Conservation (phyloP, 2,888 invertebrate genomes). For the Pomacea canaliculata region DNA sequence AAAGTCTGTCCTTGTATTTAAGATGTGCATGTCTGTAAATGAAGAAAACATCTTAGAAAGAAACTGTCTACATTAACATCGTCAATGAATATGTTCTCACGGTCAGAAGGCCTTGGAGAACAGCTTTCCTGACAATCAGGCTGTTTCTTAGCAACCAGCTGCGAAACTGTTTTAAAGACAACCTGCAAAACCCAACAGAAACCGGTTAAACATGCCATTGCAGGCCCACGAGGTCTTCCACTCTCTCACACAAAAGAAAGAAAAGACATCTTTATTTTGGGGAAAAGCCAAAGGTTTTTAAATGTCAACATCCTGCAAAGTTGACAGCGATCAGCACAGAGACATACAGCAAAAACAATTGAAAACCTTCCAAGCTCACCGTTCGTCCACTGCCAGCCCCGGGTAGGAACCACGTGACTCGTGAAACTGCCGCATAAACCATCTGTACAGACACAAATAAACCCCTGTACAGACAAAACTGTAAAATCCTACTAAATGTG, state of each 20-base stretch:
- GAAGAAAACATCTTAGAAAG: too few species aligned
- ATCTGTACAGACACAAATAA: constrained; percentile 1
- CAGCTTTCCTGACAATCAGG: constrained; percentile 15
- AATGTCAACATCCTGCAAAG: too few species aligned
- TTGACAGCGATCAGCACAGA: too few species aligned
- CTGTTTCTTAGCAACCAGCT: constrained; percentile 20
- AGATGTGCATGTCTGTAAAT: too few species aligned
- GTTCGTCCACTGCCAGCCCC: background rate
- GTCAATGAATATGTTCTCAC: background rate
- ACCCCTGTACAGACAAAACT: too few species aligned
- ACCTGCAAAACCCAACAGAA: constrained; percentile 3
- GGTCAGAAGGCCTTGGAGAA: constrained; percentile 1
- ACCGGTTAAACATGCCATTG: background rate
- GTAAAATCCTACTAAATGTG: too few species aligned
- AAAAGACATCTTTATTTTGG: background rate
- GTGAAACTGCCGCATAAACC: constrained; percentile 8
- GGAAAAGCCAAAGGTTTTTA: too few species aligned
- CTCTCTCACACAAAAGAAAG: background rate
- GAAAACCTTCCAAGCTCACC: background rate
- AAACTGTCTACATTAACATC: too few species aligned
- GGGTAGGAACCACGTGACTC: background rate
- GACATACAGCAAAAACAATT: too few species aligned
- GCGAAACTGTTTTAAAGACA: constrained; percentile 16
- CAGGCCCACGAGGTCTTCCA: background rate
- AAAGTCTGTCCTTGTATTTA: too few species aligned